phyloP scores from a whole-genome alignment of 2,113 vertebrate species.

The Spizaetus ornatus region DNA sequence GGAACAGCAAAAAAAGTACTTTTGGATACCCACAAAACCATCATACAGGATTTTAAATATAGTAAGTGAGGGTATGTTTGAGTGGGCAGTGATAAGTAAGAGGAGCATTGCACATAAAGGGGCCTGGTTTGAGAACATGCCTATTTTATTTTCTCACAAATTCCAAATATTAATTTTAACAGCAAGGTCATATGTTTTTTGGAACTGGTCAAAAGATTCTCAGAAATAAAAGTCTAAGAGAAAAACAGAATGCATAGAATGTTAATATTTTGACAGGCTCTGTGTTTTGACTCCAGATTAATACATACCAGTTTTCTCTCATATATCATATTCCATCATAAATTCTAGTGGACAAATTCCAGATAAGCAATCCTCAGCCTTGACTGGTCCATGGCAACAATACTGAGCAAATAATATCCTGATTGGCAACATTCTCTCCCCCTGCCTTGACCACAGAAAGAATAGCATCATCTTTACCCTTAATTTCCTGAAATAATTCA shows the following conservation, averaged over 20 bases:
- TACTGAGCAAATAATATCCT: background rate
- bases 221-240: background rate
- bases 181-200: background rate
- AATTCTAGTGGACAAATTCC: background rate
- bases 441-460: background rate
- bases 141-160: background rate
- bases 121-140: background rate
- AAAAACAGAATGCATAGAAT: background rate
- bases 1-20: background rate
- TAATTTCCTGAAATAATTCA: background rate
- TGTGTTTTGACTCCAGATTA: background rate
- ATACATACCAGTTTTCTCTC: background rate
- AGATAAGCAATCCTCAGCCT: background rate
- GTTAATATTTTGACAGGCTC: background rate
- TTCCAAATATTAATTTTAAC: background rate
- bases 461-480: background rate
- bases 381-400: background rate
- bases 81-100: background rate
- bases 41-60: background rate
- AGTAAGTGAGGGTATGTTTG: background rate
- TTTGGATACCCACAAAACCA: background rate
- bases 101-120: background rate
- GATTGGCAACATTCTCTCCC: background rate
- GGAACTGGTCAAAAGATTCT: background rate
- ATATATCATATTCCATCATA: background rate